Evolutionary conservation across 2,113 vertebrate genomes (phyloP), one percentile per base, ranked within the genome.

Genomic region (Empidonax traillii): DNA sequence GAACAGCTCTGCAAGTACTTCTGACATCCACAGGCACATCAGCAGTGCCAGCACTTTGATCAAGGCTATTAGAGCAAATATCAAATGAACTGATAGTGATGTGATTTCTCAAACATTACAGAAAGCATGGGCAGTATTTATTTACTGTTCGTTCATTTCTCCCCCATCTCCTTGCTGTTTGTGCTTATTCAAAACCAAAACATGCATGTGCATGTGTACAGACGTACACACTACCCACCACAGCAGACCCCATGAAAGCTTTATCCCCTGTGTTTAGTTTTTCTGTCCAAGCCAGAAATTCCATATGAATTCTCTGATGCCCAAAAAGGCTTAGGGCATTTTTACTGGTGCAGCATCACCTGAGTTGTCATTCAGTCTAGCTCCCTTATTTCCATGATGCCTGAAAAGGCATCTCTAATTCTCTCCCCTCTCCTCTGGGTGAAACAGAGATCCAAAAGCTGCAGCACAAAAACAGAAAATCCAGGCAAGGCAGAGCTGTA

Each of bases 1-100:
- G 86, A 97, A 95, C 85, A 58, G 85, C 85, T 95, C 94, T 93
- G 89, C 72, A 74, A 96, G 94, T 53, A 71, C 91, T 97, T 97
- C 96, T 97, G 96, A 98, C 97, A 84, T 93, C 90, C 92, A 89
- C 73, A 93, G 76, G 79, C 90, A 87, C 92, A 96, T 94, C 95
- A 93, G 93, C 96, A 89, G 74, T 83, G 93, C 76, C 81, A 90
- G 96, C 67, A 75, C 90, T 96, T 95, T 91, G 94, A 93, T 92
- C 93, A 87, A 81, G 89, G 65, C 78, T 85, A 71, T 80, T 85
- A 93, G 90, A 95, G 88, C 49, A 87, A 95, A 96, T 62, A 85
- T 82, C 46, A 88, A 96, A 94, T 35, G 23, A 96, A 87, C 89
- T 63, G 75, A 55, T 67, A 89, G 85, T 17, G 1, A 91, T 63